These are phyloP conservation scores for Agrochola circellaris DNA, from an alignment of 2,888 invertebrate genomes.

Conservation along the genomic window DNA sequence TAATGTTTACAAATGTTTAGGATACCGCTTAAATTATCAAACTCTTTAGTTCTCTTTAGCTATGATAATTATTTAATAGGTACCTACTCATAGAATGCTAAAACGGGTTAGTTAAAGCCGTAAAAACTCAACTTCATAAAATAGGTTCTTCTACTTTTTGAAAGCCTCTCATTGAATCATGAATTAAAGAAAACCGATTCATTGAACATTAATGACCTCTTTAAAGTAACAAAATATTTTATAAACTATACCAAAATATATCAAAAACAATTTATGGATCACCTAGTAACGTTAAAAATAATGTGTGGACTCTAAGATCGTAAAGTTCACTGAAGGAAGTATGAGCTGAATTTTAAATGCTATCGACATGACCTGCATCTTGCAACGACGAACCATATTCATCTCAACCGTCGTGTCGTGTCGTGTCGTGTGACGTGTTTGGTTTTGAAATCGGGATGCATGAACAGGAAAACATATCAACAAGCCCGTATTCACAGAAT, in stretches of 20 bases:
- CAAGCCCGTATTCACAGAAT: too few species aligned
- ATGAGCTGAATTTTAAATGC: conserved; percentile 52
- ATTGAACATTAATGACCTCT: not conserved
- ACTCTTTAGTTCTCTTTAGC: not conserved
- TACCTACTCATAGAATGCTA: not conserved
- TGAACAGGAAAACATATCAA: not conserved
- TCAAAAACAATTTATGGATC: conserved; percentile 50
- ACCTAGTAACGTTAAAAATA: conserved; percentile 45
- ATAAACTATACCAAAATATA: conserved; percentile 7
- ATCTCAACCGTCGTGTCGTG: conserved; percentile 17
- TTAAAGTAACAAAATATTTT: not conserved
- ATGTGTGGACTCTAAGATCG: conserved; percentile 36
- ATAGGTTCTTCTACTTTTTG: not conserved
- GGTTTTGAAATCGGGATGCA: conserved; percentile 19
- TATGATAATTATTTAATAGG: not conserved
- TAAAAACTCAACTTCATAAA: not conserved
- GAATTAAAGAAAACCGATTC: too few species aligned
- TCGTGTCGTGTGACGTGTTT: conserved; percentile 39
- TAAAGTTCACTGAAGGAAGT: conserved; percentile 47
- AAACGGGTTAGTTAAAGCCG: not conserved
- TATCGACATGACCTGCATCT: conserved; percentile 56
- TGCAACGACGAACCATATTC: conserved; percentile 34
- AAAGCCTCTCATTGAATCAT: too few species aligned
- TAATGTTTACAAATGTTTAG: not conserved
- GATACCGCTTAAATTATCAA: not conserved